Percentiles rank a stretch among this genome's conserved stretches.
phyloP scores from a whole-genome alignment of 2,888 invertebrate genomes.

The Cinara cedri region DNA sequence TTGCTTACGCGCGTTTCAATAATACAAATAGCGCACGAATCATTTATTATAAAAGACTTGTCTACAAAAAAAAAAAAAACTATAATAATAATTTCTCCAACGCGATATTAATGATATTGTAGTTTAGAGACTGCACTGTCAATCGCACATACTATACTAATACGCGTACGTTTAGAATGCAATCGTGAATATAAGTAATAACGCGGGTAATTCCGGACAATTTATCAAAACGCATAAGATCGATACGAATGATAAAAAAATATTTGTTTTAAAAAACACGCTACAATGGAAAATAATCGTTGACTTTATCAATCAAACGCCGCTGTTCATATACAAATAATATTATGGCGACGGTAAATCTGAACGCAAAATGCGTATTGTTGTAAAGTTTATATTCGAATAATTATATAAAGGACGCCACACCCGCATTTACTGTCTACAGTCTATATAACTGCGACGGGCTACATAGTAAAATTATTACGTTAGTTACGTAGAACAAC shows the following conservation, averaged over 20 bases:
- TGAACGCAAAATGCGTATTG: neutral
- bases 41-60: neutral
- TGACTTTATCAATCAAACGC: neutral
- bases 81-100: conserved; percentile 12
- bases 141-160: neutral
- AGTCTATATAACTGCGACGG: too few relatives aligned
- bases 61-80: neutral
- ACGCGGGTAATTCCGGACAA: neutral
- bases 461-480: too few relatives aligned
- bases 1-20: neutral
- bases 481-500: too few relatives aligned
- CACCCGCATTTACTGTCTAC: too few relatives aligned
- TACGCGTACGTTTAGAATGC: neutral
- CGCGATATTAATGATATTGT: neutral
- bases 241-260: neutral
- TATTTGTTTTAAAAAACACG: too few relatives aligned
- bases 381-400: too few relatives aligned
- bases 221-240: neutral
- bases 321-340: too few relatives aligned
- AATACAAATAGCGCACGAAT: neutral
- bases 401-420: too few relatives aligned
- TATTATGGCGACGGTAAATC: neutral
- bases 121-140: neutral
- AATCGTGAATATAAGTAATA: neutral
- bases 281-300: too few relatives aligned